Conservation (phyloP, 2,888 invertebrate genomes). For the Auanema freiburgensis region DNA sequence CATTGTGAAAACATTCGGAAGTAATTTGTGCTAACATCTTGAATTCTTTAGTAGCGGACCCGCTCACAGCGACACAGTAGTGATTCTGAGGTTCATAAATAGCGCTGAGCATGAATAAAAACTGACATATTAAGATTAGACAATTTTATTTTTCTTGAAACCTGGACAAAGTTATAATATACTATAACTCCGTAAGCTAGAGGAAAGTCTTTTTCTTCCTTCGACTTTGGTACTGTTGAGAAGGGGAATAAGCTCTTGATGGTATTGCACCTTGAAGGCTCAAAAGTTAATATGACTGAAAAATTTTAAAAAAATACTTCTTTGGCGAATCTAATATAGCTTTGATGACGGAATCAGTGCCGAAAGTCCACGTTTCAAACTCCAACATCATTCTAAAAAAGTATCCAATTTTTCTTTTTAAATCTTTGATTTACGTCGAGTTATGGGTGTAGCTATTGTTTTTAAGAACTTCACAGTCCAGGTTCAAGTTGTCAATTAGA, state of each 20-base stretch:
- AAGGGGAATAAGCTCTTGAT: slow-evolving; percentile 29
- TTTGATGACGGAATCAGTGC: too few relatives aligned
- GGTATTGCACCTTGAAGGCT: slow-evolving; percentile 20
- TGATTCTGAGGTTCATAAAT: slow-evolving; percentile 57
- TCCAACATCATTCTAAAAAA: too few relatives aligned
- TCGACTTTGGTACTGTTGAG: slow-evolving; percentile 11
- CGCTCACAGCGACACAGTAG: slow-evolving; percentile 53
- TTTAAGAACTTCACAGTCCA: too few relatives aligned
- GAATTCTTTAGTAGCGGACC: slow-evolving; percentile 35
- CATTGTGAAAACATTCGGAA: slow-evolving; percentile 15
- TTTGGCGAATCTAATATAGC: too few relatives aligned
- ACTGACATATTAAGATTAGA: slow-evolving; percentile 19
- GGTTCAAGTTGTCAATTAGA: too few relatives aligned
- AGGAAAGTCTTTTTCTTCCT: slow-evolving; percentile 30
- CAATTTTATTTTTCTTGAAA: neutral
- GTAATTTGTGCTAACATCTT: slow-evolving; percentile 11
- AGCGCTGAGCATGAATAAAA: slow-evolving; percentile 46
- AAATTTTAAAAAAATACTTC: too few relatives aligned
- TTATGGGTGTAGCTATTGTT: too few relatives aligned
- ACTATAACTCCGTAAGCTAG: slow-evolving; percentile 36
- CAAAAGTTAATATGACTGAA: too few relatives aligned
- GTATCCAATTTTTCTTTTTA: too few relatives aligned
- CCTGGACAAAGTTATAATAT: slow-evolving; percentile 33
- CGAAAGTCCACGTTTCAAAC: too few relatives aligned
- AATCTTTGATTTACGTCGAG: too few relatives aligned